Conservation (phyloP, 2,888 invertebrate species). For the Baronia brevicornis region DNA sequence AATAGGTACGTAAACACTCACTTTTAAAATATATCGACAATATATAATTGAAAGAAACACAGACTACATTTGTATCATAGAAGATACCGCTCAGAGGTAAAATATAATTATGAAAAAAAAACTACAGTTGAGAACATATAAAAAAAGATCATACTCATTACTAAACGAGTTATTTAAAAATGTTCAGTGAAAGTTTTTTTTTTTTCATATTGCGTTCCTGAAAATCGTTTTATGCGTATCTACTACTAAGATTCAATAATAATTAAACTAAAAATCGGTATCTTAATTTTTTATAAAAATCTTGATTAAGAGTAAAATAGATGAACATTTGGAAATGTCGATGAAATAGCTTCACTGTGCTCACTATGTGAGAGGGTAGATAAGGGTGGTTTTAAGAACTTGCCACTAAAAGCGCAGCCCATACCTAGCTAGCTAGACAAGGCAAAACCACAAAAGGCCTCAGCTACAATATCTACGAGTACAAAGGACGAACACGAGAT, state of each 20-base stretch:
- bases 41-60: no score
- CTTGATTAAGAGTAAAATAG: not conserved
- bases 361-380: constrained; percentile 23
- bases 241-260: no score
- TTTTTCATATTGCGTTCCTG: no score
- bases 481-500: constrained; percentile 34
- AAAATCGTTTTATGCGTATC: no score
- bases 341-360: constrained; percentile 23
- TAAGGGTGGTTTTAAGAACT: constrained; percentile 49
- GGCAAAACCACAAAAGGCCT: constrained; percentile 60
- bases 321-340: constrained; percentile 3
- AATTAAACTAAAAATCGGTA: not conserved
- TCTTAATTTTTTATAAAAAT: not conserved
- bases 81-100: no score
- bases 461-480: constrained; percentile 41
- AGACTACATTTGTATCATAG: no score
- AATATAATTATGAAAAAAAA: no score
- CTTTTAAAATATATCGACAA: constrained; percentile 3
- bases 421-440: constrained; percentile 31
- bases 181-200: no score
- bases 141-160: no score
- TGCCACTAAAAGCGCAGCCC: constrained; percentile 54
- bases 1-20: constrained; percentile 30
- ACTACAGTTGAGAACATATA: no score
- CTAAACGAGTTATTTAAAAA: no score